Evolutionary conservation across 2,888 invertebrate species (phyloP).

Genomic region (Himalopsyche anomala): DNA sequence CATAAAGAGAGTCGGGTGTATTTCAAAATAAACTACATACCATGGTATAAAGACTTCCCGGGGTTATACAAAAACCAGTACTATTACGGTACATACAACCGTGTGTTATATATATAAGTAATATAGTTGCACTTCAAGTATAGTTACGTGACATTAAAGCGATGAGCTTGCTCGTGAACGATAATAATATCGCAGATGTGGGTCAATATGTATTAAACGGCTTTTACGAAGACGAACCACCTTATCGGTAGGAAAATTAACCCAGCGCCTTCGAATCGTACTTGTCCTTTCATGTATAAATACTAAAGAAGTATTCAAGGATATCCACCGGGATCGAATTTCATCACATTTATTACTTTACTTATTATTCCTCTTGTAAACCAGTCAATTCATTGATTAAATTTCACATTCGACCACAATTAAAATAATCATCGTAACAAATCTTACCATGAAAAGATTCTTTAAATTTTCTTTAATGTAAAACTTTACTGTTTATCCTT

Average conservation of each 20-base stretch:
- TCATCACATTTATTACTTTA: too few relatives aligned
- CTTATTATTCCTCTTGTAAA: too few relatives aligned
- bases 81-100: background rate
- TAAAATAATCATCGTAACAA: too few relatives aligned
- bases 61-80: too few relatives aligned
- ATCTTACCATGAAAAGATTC: too few relatives aligned
- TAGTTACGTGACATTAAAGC: slow-evolving; percentile 19
- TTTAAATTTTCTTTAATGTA: too few relatives aligned
- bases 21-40: too few relatives aligned
- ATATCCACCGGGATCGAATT: background rate
- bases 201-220: slow-evolving; percentile 28
- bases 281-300: background rate
- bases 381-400: too few relatives aligned
- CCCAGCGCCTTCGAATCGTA: slow-evolving; percentile 17
- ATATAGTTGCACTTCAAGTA: slow-evolving; percentile 10
- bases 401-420: too few relatives aligned
- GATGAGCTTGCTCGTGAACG: slow-evolving; percentile 34
- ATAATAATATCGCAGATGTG: slow-evolving; percentile 28
- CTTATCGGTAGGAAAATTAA: slow-evolving; percentile 34
- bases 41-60: too few relatives aligned
- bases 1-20: too few relatives aligned
- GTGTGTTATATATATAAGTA: background rate
- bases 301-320: background rate
- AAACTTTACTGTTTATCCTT: too few relatives aligned
- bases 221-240: slow-evolving; percentile 18